These are phyloP conservation scores for Protaetia brevitarsis DNA, from an alignment of 1,140 invertebrate species.

Conservation along the genomic window DNA sequence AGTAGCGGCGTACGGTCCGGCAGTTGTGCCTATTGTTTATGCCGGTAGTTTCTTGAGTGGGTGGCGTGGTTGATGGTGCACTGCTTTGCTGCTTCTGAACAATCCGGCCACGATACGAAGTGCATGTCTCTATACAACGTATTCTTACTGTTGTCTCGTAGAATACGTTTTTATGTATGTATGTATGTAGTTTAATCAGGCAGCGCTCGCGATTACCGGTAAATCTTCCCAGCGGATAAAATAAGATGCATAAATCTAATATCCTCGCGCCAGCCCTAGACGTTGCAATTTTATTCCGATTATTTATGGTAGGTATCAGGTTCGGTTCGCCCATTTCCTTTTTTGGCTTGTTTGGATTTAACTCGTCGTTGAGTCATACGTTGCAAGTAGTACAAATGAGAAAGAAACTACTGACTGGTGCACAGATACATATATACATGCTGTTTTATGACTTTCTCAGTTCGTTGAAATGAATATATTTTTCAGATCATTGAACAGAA, in stretches of 20 bases:
- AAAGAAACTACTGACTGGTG: no score
- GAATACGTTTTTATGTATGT: no score
- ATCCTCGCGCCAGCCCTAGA: not conserved
- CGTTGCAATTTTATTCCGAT: not conserved
- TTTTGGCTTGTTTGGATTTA: not conserved
- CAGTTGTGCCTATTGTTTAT: constrained; percentile 18
- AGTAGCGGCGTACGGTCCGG: not conserved
- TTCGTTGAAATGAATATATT: no score
- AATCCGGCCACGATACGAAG: not conserved
- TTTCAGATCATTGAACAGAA: no score
- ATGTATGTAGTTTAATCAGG: not conserved
- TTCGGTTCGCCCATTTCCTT: not conserved
- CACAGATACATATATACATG: no score
- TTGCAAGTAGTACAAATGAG: no score
- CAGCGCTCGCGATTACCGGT: not conserved
- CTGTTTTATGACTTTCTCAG: no score
- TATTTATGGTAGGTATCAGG: not conserved
- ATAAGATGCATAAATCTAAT: constrained; percentile 10
- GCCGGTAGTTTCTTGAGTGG: constrained; percentile 12
- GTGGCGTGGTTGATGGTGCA: not conserved
- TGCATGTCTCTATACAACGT: not conserved
- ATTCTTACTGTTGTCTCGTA: not conserved
- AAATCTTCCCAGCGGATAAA: not conserved
- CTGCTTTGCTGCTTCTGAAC: not conserved
- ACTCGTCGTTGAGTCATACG: not conserved